These are phyloP conservation scores for Diloba caeruleocephala DNA, from an alignment of 2,888 invertebrate genomes.

Conservation along the genomic window DNA sequence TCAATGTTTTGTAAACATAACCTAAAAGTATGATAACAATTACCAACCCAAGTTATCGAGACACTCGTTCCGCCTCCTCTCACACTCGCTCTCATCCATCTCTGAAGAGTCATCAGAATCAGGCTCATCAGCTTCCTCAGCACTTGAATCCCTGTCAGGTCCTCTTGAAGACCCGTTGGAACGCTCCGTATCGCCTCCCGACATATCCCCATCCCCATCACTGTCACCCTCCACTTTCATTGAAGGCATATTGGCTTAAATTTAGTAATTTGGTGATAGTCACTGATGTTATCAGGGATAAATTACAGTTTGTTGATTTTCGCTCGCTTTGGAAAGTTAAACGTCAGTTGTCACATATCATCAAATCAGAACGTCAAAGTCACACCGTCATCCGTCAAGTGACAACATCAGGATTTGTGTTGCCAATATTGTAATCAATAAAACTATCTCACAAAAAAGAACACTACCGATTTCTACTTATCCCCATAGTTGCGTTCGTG, in stretches of 20 bases:
- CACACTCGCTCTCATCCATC: constrained; percentile 98
- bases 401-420: constrained; percentile 35
- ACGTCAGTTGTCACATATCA: constrained; percentile 51
- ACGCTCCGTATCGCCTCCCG: constrained; percentile 92
- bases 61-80: constrained; percentile 94
- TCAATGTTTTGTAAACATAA: constrained; percentile 87
- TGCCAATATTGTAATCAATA: no score
- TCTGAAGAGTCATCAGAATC: constrained; percentile 96
- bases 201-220: constrained; percentile 91
- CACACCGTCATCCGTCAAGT: constrained; percentile 24
- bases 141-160: constrained; percentile 92
- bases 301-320: constrained; percentile 49
- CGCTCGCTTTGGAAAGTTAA: constrained; percentile 56
- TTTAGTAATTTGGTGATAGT: not conserved
- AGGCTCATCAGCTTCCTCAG: constrained; percentile 94
- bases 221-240: constrained; percentile 91
- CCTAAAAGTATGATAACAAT: constrained; percentile 68
- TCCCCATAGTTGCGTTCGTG: no score
- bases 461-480: no score
- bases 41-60: constrained; percentile 93
- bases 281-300: not conserved
- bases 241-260: constrained; percentile 88
- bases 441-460: no score
- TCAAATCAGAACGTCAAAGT: constrained; percentile 9
- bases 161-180: constrained; percentile 91